Evolutionary conservation across 2,888 invertebrate genomes (phyloP).

Genomic region (Eupithecia dodoneata): DNA sequence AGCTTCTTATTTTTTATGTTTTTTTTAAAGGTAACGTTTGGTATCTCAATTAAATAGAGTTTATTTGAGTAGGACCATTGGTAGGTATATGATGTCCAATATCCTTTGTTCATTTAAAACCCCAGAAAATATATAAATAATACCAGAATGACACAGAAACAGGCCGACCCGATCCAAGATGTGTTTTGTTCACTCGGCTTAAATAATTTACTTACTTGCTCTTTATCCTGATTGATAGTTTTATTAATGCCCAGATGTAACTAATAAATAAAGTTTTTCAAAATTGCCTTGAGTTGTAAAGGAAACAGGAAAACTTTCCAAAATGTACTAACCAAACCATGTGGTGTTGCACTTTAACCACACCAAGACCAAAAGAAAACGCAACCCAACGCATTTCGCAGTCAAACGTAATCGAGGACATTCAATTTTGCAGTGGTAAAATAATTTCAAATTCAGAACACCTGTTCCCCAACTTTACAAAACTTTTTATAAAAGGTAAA

Average conservation of each 20-base stretch:
- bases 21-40: too few species aligned
- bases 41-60: too few species aligned
- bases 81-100: too few species aligned
- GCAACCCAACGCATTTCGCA: conserved; percentile 23
- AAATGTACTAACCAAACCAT: conserved; percentile 35
- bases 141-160: background rate
- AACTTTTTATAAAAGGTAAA: conserved; percentile 15
- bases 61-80: background rate
- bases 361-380: conserved; percentile 37
- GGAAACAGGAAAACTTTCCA: conserved; percentile 1
- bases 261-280: background rate
- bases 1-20: too few species aligned
- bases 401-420: conserved; percentile 25
- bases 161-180: background rate
- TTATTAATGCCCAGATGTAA: background rate
- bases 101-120: background rate
- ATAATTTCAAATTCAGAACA: conserved; percentile 25
- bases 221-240: background rate
- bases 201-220: background rate
- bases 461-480: conserved; percentile 32
- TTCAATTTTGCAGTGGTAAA: conserved; percentile 23
- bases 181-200: background rate
- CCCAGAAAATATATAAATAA: background rate
- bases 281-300: background rate
- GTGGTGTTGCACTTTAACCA: conserved; percentile 41